Conservation (phyloP, 2,888 invertebrate species). For the Plagodis pulveraria region DNA sequence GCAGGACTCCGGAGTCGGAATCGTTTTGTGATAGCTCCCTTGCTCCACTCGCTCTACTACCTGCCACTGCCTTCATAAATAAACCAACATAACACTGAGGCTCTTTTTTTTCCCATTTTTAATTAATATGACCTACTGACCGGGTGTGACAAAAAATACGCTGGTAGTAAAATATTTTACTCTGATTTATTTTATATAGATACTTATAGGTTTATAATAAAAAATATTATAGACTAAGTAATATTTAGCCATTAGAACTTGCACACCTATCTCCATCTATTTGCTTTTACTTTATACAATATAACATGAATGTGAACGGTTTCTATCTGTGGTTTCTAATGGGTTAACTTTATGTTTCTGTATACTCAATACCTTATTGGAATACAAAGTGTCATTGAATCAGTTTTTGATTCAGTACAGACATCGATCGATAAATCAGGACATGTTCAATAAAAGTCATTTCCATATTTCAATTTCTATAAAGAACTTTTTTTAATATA, state of each 20-base stretch:
- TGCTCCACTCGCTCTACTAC: constrained; percentile 22
- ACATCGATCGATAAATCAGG: constrained; percentile 41
- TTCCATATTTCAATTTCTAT: constrained; percentile 79
- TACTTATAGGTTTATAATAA: constrained; percentile 77
- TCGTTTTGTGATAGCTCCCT: constrained; percentile 4
- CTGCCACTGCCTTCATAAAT: constrained; percentile 47
- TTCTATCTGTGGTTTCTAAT: constrained; percentile 12
- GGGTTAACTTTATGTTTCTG: not conserved
- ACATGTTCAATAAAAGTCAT: constrained; percentile 73
- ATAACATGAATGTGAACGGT: constrained; percentile 25
- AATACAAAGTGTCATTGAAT: constrained; percentile 10
- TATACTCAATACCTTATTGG: not conserved
- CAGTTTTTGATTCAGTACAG: not conserved
- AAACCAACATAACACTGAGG: constrained; percentile 46
- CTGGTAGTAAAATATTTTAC: constrained; percentile 74
- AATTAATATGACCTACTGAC: constrained; percentile 56
- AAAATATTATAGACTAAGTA: constrained; percentile 78
- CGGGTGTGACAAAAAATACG: constrained; percentile 72
- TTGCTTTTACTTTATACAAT: constrained; percentile 23
- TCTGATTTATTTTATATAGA: constrained; percentile 79
- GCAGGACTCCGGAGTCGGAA: constrained; percentile 9
- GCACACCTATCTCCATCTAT: constrained; percentile 42
- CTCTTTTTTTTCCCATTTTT: constrained; percentile 42
- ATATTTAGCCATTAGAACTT: constrained; percentile 64
- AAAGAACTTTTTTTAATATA: constrained; percentile 81